Conservation (phyloP, 2,113 vertebrate species). For the Chitala chitala region DNA sequence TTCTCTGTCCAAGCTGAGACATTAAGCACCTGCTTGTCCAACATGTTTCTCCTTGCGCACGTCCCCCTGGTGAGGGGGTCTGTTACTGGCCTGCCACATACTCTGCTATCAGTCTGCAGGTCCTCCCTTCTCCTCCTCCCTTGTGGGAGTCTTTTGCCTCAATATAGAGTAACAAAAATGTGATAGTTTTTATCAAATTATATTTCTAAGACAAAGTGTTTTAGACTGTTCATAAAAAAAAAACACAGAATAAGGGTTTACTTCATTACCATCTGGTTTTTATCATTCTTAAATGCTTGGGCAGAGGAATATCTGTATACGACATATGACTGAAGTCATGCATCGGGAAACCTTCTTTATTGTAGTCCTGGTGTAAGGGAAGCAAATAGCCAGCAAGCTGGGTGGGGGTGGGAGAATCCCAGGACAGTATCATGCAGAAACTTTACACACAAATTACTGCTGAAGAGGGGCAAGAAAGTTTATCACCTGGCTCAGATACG, state of each 20-base stretch:
- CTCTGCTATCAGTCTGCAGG: too few species aligned
- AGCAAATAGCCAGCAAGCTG: neutral
- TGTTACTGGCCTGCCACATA: neutral
- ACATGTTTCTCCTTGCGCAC: too few species aligned
- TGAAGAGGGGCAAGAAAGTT: too few species aligned
- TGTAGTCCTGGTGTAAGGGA: neutral
- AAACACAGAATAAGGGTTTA: constrained; percentile 26
- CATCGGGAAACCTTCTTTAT: neutral
- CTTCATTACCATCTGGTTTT: constrained; percentile 44
- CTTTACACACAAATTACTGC: too few species aligned
- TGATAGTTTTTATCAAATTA: neutral
- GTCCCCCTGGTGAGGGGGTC: too few species aligned
- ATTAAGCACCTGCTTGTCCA: too few species aligned
- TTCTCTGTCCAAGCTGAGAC: too few species aligned
- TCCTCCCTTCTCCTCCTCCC: neutral
- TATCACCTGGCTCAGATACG: too few species aligned
- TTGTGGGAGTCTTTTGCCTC: neutral
- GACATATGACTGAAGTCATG: neutral
- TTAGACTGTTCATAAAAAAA: neutral
- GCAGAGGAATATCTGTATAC: neutral
- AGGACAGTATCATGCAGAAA: too few species aligned
- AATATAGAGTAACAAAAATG: too few species aligned
- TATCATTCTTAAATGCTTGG: constrained; percentile 26
- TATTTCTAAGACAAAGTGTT: neutral
- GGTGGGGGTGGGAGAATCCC: too few species aligned